phyloP scores from a whole-genome alignment of 1,140 invertebrate genomes.

The Copidosoma floridanum region DNA sequence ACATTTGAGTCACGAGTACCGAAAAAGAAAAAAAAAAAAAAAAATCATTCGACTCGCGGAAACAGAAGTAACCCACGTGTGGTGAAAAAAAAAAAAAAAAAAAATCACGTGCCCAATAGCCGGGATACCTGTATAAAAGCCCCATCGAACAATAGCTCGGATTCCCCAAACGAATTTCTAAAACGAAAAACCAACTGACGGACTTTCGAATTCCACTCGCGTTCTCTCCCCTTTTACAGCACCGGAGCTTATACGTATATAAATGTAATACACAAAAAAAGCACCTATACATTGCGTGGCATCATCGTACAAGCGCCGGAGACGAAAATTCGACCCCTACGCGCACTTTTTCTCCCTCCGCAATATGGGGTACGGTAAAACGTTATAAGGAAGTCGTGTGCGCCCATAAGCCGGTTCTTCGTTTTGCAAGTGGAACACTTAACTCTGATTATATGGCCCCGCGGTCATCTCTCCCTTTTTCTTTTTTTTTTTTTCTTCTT shows the following conservation, averaged over 20 bases:
- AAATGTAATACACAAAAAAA: too few species aligned
- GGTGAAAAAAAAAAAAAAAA: too few species aligned
- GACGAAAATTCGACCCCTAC: neutral
- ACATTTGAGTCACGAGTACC: neutral
- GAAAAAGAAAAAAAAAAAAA: too few species aligned
- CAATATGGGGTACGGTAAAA: neutral
- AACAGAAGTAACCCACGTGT: too few species aligned
- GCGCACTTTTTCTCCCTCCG: neutral
- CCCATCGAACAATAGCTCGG: neutral
- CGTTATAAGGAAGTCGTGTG: neutral
- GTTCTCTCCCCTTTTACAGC: constrained; percentile 16
- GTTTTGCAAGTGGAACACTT: constrained; percentile 7
- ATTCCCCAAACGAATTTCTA: neutral
- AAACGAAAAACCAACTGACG: neutral
- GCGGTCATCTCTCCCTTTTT: constrained; percentile 11
- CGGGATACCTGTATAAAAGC: too few species aligned
- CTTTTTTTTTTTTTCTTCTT: too few species aligned
- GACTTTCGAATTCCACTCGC: constrained; percentile 24
- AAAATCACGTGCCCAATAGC: too few species aligned
- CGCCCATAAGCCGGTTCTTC: neutral
- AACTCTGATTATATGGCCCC: neutral
- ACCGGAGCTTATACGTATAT: too few species aligned
- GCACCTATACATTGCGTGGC: too few species aligned
- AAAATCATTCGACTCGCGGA: too few species aligned
- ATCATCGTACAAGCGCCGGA: too few species aligned